These are phyloP conservation scores for Manacus vitellinus DNA, from an alignment of 2,113 vertebrate species.

Conservation along the genomic window DNA sequence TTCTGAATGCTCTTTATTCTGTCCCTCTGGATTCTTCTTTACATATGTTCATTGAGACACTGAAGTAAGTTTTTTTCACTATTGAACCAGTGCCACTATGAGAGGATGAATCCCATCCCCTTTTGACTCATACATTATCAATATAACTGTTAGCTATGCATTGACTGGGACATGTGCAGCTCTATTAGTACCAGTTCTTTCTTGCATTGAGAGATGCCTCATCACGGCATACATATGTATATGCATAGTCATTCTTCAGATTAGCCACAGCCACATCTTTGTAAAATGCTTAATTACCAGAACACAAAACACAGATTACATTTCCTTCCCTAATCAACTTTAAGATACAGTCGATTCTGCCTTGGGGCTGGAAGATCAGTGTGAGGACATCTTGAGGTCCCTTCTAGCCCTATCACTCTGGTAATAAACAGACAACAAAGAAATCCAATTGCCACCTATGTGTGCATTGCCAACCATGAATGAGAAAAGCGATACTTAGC, in stretches of 20 bases:
- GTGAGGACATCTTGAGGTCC: constrained; percentile 22
- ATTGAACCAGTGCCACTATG: constrained; percentile 21
- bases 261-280: constrained; percentile 54
- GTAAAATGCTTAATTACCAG: constrained; percentile 59
- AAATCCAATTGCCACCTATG: not conserved
- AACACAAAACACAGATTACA: constrained; percentile 56
- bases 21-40: constrained; percentile 32
- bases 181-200: not conserved
- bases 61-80: constrained; percentile 55
- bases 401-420: not conserved
- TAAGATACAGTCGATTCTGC: constrained; percentile 37
- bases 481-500: not conserved
- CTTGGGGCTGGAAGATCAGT: constrained; percentile 38
- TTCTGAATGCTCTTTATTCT: constrained; percentile 60
- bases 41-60: constrained; percentile 8
- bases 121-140: constrained; percentile 49
- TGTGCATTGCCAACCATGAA: not conserved
- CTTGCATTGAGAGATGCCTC: constrained; percentile 16
- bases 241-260: constrained; percentile 61
- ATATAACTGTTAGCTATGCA: constrained; percentile 28
- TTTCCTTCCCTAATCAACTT: constrained; percentile 47
- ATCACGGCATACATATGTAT: constrained; percentile 10
- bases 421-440: constrained; percentile 35
- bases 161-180: constrained; percentile 7
- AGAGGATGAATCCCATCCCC: constrained; percentile 45